These are phyloP conservation scores for Eurytoma californica DNA, from an alignment of 2,888 invertebrate genomes.

Conservation along the genomic window DNA sequence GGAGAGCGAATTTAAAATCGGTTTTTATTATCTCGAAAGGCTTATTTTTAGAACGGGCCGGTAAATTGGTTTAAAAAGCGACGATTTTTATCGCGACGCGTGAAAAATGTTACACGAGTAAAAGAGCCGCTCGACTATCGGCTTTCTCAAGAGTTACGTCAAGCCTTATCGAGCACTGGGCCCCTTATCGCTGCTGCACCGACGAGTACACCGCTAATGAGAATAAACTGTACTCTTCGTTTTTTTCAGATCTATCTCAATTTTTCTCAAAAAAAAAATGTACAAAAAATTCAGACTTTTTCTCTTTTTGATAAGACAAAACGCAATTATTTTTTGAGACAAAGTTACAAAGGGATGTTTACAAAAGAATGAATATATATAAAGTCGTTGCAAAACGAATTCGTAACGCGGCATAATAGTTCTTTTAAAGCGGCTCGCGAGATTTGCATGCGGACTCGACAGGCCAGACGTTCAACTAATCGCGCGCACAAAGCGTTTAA, in stretches of 20 bases:
- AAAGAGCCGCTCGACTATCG: slow-evolving; percentile 25
- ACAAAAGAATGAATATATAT: too few relatives aligned
- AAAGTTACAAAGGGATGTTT: too few relatives aligned
- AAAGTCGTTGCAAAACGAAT: too few relatives aligned
- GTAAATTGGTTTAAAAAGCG: background rate
- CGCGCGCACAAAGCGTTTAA: background rate
- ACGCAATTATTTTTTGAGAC: too few relatives aligned
- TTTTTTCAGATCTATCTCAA: slow-evolving; percentile 34
- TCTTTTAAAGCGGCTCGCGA: too few relatives aligned
- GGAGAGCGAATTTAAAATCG: background rate
- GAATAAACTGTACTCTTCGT: slow-evolving; percentile 51
- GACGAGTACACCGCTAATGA: slow-evolving; percentile 29
- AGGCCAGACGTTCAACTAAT: too few relatives aligned
- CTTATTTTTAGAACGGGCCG: background rate
- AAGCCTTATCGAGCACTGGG: slow-evolving; percentile 55
- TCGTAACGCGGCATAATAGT: too few relatives aligned
- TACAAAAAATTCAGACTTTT: too few relatives aligned
- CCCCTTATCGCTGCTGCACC: slow-evolving; percentile 42
- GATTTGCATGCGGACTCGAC: too few relatives aligned
- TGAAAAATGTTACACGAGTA: slow-evolving; percentile 29
- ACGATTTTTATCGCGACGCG: background rate
- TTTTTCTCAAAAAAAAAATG: too few relatives aligned
- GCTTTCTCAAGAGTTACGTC: slow-evolving; percentile 48
- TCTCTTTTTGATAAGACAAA: too few relatives aligned
- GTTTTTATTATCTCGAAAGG: background rate